Percentiles rank a stretch among this genome's conserved stretches.
These are phyloP conservation scores for Ephydatia muelleri DNA, from an alignment of 37 sponge, comb jelly and placozoan genomes.

Conservation along the genomic window DNA sequence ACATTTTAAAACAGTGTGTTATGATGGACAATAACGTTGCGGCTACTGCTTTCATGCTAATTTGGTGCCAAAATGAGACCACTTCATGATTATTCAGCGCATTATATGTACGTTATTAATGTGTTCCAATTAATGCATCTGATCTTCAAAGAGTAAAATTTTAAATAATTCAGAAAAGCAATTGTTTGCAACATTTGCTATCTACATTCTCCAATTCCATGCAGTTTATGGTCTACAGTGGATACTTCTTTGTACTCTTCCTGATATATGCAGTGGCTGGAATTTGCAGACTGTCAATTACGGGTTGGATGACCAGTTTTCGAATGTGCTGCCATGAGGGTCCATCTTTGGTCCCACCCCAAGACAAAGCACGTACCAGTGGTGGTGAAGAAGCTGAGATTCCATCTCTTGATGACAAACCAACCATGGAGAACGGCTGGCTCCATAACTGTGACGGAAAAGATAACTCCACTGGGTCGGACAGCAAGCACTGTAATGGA, in stretches of 20 bases:
- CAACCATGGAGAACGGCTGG: neutral
- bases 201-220: neutral
- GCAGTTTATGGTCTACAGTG: slow-evolving; percentile 46
- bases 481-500: no score
- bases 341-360: neutral
- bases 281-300: slow-evolving; percentile 1
- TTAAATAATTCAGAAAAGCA: neutral
- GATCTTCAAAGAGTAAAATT: neutral
- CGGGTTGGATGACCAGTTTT: slow-evolving; percentile 28
- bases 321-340: slow-evolving; percentile 17
- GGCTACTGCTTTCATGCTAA: neutral
- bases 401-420: neutral
- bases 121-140: neutral
- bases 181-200: neutral
- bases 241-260: slow-evolving; percentile 34
- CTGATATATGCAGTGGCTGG: slow-evolving; percentile 28
- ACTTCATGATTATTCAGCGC: neutral
- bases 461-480: neutral
- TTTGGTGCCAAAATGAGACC: neutral
- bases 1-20: no score
- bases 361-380: neutral
- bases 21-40: neutral
- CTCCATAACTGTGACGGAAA: neutral
- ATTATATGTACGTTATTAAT: neutral
- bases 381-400: neutral